Conservation (phyloP, 2,797 vertebrate genomes). For the Paratrypauchen microcephalus region DNA sequence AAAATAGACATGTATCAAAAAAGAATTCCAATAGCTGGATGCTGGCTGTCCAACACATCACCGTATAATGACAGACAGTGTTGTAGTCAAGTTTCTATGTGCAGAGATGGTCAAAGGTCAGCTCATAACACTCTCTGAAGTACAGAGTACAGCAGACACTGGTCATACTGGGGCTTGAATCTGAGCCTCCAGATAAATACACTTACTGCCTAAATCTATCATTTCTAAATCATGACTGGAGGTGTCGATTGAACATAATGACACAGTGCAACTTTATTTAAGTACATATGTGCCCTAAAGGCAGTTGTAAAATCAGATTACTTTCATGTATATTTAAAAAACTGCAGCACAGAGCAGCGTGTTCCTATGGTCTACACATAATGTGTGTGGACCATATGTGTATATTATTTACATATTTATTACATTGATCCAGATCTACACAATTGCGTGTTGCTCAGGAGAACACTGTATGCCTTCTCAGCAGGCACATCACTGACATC, state of each 20-base stretch:
- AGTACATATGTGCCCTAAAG: not conserved
- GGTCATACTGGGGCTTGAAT: slow-evolving; percentile 21
- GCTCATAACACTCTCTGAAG: slow-evolving; percentile 18
- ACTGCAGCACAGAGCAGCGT: not conserved
- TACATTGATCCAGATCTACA: not conserved
- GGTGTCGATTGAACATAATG: not conserved
- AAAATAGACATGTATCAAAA: not conserved
- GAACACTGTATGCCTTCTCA: not conserved
- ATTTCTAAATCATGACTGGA: no score
- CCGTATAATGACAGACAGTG: not conserved
- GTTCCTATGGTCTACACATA: not conserved
- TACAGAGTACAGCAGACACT: slow-evolving; percentile 17
- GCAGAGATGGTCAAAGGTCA: slow-evolving; percentile 4
- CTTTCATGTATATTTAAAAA: no score
- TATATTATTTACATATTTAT: no score
- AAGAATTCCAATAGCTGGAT: not conserved
- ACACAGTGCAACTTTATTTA: not conserved
- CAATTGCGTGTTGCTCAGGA: not conserved
- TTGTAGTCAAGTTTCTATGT: not conserved
- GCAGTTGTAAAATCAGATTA: not conserved
- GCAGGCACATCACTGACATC: not conserved
- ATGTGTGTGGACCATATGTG: no score
- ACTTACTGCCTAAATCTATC: no score
- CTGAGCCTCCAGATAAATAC: not conserved
- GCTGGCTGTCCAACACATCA: no score